phyloP scores from a whole-genome alignment of 1,140 invertebrate genomes.

The Drosophila chauvacae region DNA sequence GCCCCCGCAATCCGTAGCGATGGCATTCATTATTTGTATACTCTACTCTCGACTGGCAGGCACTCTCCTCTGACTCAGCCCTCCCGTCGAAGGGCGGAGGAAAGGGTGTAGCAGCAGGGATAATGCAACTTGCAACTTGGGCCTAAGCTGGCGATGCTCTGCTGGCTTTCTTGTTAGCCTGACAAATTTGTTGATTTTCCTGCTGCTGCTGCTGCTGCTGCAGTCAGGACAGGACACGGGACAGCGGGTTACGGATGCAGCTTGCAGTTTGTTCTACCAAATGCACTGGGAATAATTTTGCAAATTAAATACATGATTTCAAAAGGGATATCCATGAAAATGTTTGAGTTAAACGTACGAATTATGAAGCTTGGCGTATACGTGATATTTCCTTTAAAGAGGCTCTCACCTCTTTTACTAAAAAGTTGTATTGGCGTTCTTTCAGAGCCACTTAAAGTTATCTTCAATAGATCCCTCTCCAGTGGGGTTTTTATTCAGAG shows the following conservation, averaged over 20 bases:
- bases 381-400: not conserved
- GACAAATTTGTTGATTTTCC: conserved; percentile 51
- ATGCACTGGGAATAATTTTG: conserved; percentile 3
- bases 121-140: conserved; percentile 3
- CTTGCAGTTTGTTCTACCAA: not conserved
- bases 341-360: not conserved
- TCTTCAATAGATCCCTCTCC: too few relatives aligned
- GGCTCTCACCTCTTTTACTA: too few relatives aligned
- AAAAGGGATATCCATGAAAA: not conserved
- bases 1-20: not conserved
- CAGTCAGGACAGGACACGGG: conserved; percentile 8
- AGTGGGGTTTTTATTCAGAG: too few relatives aligned
- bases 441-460: too few relatives aligned
- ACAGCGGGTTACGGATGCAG: conserved; percentile 3
- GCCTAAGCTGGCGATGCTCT: conserved; percentile 14
- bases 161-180: conserved; percentile 27
- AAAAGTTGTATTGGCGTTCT: too few relatives aligned
- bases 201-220: conserved; percentile 14
- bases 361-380: not conserved
- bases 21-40: conserved; percentile 29
- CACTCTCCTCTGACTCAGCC: not conserved
- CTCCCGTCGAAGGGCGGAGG: not conserved
- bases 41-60: conserved; percentile 6
- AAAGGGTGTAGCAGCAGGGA: conserved; percentile 7
- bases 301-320: not conserved